Percentiles rank a stretch among this genome's conserved stretches.
Conservation (phyloP, 2,888 invertebrate genomes). For the Caenorhabditis parvicauda region DNA sequence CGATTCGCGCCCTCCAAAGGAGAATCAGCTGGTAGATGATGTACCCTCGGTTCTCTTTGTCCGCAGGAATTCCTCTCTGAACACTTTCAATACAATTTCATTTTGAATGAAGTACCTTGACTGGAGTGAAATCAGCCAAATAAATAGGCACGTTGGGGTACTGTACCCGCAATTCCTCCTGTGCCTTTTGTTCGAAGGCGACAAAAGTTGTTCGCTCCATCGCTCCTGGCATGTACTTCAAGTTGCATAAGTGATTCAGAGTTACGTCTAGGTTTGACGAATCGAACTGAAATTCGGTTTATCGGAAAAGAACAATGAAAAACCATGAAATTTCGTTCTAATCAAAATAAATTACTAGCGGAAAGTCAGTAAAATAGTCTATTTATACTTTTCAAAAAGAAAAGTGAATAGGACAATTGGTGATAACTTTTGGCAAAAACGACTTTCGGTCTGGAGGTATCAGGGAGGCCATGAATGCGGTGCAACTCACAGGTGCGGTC, state of each 20-base stretch:
- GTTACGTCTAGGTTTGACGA: slow-evolving; percentile 32
- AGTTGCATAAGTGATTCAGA: slow-evolving; percentile 41
- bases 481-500: slow-evolving; percentile 41
- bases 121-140: slow-evolving; percentile 24
- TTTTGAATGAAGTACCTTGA: slow-evolving; percentile 18
- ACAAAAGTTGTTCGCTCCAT: slow-evolving; percentile 22
- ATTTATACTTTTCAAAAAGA: too few relatives aligned
- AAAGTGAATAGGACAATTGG: too few relatives aligned
- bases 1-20: slow-evolving; percentile 25
- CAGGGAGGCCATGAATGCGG: slow-evolving; percentile 29
- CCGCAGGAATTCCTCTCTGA: slow-evolving; percentile 11
- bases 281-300: slow-evolving; percentile 43
- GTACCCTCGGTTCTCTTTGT: slow-evolving; percentile 34
- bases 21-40: slow-evolving; percentile 38
- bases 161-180: slow-evolving; percentile 12
- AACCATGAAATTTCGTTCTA: not conserved
- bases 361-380: too few relatives aligned
- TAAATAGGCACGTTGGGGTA: slow-evolving; percentile 29
- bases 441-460: slow-evolving; percentile 41
- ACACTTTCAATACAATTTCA: slow-evolving; percentile 1
- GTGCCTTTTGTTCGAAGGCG: slow-evolving; percentile 29
- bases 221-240: slow-evolving; percentile 27
- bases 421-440: slow-evolving; percentile 23
- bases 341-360: too few relatives aligned
- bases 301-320: not conserved